Percentiles rank a stretch among this genome's conserved stretches.
Conservation (phyloP, 2,113 vertebrate genomes). For the Crotalus tigris region DNA sequence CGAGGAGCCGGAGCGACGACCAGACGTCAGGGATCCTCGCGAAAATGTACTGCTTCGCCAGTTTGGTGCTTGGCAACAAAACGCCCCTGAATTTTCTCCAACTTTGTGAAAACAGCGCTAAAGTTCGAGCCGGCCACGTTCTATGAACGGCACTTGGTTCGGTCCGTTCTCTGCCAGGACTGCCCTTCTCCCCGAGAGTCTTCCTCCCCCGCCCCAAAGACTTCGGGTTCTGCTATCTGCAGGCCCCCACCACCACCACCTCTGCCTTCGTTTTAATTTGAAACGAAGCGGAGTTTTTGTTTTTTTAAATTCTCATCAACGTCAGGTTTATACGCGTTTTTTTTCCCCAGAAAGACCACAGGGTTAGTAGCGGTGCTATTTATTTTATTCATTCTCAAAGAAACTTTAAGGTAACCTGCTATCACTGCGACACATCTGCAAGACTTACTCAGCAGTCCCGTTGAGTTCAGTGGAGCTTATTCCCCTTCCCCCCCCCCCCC, state of each 20-base stretch:
- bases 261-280: not conserved
- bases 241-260: not conserved
- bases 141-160: not conserved
- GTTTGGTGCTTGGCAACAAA: not conserved
- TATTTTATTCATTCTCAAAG: not conserved
- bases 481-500: not conserved
- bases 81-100: not conserved
- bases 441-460: not conserved
- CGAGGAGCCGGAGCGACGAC: not conserved
- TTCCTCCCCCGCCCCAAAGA: not conserved
- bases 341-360: not conserved
- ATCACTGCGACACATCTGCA: not conserved
- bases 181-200: not conserved
- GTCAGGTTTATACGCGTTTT: not conserved
- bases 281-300: not conserved
- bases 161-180: not conserved
- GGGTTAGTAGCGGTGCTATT: not conserved
- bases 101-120: not conserved
- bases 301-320: not conserved
- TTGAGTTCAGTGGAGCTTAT: not conserved
- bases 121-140: not conserved
- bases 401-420: no score
- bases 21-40: not conserved
- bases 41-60: not conserved
- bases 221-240: not conserved